Base-by-base conservation (phyloP, 2,113 vertebrate genomes). In the Phainopepla nitens region DNA sequence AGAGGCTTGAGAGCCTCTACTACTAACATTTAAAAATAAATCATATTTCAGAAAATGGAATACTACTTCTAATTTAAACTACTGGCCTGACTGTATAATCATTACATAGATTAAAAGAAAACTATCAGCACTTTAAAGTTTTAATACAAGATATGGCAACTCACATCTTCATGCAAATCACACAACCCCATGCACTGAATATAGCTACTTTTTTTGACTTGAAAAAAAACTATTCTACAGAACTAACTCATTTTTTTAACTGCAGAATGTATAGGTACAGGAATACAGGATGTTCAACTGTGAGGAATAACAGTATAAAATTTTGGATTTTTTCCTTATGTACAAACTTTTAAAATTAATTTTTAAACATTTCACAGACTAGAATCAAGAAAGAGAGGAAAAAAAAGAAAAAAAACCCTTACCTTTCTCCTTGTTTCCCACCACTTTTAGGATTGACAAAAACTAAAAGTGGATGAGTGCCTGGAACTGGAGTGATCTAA, bases 391-490 rank as follows among this genome's bases (percentile, higher is more conserved):
- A 27, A 85, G 11, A 19, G 15, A 11, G 3, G 2, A 1, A 1
- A 8, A 15, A 50, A 31, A 39, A 73, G 1, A 53, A 62, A 47
- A 82, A 82, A 65, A 60, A 0, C 7, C 20, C 97, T 97, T 98
- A 99, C 99, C 99, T 97, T 98, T 99, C 99, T 96, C 99, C 99
- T 98, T 99, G 99, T 96, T 99, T 99, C 82, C 99, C 99, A 79
- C 99, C 99, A 97, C 99, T 99, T 98, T 99, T 99, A 77, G 99
- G 99, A 96, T 99, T 99, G 97, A 99, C 99, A 97, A 99, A 99
- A 98, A 99, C 98, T 93, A 99, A 98, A 97, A 99, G 98, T 62
- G 99, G 99, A 98, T 99, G 99, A 98, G 99, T 99, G 93, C 98
- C 99, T 98, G 98, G 98, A 98, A 98, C 97, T 95, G 99, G 99